Evolutionary conservation across 2,888 invertebrate genomes (phyloP).

Genomic region (Harmothoe impar): DNA sequence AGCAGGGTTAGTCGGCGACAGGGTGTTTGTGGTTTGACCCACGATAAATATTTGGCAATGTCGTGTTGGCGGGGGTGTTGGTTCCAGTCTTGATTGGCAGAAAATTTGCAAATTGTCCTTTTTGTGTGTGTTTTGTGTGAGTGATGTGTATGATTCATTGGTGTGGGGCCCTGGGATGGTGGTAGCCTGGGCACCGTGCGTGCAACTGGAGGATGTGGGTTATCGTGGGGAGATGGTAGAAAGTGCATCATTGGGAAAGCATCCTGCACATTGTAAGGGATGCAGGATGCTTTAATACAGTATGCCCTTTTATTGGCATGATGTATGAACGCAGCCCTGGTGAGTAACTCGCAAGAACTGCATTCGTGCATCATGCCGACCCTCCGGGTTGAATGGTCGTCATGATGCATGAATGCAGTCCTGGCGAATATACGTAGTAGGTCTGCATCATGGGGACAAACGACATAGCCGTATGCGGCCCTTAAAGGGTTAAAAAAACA

Average conservation of each 20-base stretch:
- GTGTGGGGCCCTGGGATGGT: background rate
- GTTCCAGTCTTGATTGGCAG: conserved; percentile 38
- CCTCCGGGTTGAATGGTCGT: too few species aligned
- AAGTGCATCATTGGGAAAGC: background rate
- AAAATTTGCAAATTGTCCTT: conserved; percentile 36
- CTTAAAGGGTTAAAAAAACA: background rate
- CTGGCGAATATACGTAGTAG: too few species aligned
- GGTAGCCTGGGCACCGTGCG: background rate
- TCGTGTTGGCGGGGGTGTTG: conserved; percentile 24
- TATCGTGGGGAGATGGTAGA: background rate
- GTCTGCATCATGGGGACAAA: too few species aligned
- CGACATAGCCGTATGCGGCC: too few species aligned
- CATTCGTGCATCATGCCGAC: too few species aligned
- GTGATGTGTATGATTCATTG: conserved; percentile 42
- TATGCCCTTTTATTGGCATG: too few species aligned
- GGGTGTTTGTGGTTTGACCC: background rate
- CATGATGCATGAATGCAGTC: too few species aligned
- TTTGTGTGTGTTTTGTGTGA: conserved; percentile 39
- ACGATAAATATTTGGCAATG: conserved; percentile 35
- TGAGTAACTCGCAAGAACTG: too few species aligned
- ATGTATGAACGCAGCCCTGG: too few species aligned
- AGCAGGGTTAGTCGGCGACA: background rate
- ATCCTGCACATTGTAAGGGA: background rate
- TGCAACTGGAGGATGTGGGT: background rate
- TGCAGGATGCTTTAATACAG: too few species aligned